Evolutionary conservation across 1,140 invertebrate species (phyloP).

Genomic region (Heterodera schachtii): DNA sequence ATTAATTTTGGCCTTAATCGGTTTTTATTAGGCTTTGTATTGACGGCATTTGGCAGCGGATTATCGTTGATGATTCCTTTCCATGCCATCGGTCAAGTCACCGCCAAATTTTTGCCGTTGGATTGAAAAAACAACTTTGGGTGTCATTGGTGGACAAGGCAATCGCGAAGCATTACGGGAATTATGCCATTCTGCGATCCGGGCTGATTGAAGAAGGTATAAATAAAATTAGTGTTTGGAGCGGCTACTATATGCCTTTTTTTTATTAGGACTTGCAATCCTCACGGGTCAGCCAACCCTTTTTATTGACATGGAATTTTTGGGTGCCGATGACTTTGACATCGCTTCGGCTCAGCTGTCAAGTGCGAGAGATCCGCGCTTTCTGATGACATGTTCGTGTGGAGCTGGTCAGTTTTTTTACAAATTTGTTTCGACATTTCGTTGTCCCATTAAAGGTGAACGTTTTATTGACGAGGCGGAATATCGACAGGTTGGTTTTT

Average conservation of each 20-base stretch:
- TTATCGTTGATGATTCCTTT: slow-evolving; percentile 91
- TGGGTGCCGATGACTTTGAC: slow-evolving; percentile 69
- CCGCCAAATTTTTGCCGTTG: slow-evolving; percentile 59
- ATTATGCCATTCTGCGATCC: slow-evolving; percentile 90
- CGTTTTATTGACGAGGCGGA: slow-evolving; percentile 77
- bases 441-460: slow-evolving; percentile 67
- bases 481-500: slow-evolving; percentile 84
- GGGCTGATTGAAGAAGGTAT: slow-evolving; percentile 92
- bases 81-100: slow-evolving; percentile 73
- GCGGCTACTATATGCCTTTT: not conserved
- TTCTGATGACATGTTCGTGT: slow-evolving; percentile 91
- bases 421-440: not conserved
- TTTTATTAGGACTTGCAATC: slow-evolving; percentile 29
- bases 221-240: not conserved
- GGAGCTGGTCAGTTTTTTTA: slow-evolving; percentile 68
- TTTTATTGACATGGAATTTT: slow-evolving; percentile 75
- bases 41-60: slow-evolving; percentile 92
- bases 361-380: slow-evolving; percentile 76
- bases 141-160: slow-evolving; percentile 97
- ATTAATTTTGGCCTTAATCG: not conserved
- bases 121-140: slow-evolving; percentile 77
- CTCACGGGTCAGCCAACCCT: slow-evolving; percentile 62
- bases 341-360: slow-evolving; percentile 93
- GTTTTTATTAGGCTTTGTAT: slow-evolving; percentile 80
- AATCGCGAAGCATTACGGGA: slow-evolving; percentile 93